Percentiles rank a stretch among this genome's conserved stretches.
phyloP scores from a whole-genome alignment of 2,888 invertebrate genomes.

The Melinaea menophilus region DNA sequence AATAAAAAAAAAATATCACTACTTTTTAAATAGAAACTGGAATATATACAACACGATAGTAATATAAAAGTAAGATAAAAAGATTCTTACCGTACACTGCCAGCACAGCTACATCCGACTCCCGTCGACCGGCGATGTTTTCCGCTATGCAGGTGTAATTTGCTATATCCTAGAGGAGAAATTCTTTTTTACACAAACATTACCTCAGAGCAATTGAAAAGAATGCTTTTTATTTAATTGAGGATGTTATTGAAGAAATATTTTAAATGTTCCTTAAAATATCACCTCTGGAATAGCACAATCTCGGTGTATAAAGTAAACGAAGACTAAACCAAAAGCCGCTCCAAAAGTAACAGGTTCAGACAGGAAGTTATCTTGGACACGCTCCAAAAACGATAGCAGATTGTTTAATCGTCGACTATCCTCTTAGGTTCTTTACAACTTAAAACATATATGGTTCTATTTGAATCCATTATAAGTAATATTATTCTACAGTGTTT shows the following conservation, averaged over 20 bases:
- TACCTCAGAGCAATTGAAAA: no score
- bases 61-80: background rate
- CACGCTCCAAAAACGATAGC: slow-evolving; percentile 19
- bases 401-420: slow-evolving; percentile 17
- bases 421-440: background rate
- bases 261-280: background rate
- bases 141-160: slow-evolving; percentile 97
- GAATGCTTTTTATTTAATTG: no score
- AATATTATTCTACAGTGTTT: no score
- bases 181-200: background rate
- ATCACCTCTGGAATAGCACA: background rate
- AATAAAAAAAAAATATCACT: no score
- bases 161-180: slow-evolving; percentile 84
- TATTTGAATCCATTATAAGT: no score
- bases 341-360: slow-evolving; percentile 19
- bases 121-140: slow-evolving; percentile 91
- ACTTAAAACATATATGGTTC: background rate
- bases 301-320: slow-evolving; percentile 2
- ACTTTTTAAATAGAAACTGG: no score
- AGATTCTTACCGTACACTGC: slow-evolving; percentile 90
- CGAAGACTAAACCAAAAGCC: slow-evolving; percentile 15
- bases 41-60: no score
- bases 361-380: slow-evolving; percentile 20
- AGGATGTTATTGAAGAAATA: background rate
- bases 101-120: slow-evolving; percentile 90